Conservation (phyloP, 2,888 invertebrate species). For the Nezara viridula region DNA sequence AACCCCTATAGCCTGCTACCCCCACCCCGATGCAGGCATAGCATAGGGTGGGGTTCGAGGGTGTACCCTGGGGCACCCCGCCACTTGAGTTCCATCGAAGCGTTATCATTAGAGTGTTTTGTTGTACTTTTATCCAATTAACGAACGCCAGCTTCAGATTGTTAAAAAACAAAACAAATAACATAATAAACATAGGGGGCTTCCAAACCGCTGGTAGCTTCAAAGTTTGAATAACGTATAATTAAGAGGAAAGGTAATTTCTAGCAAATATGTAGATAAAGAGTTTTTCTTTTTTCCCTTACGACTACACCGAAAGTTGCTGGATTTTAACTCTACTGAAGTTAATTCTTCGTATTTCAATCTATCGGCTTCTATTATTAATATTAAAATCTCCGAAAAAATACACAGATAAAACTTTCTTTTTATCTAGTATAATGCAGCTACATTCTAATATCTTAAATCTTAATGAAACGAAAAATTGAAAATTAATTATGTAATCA, state of each 20-base stretch:
- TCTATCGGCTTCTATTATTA: too few relatives aligned
- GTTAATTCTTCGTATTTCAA: too few relatives aligned
- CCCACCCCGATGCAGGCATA: not conserved
- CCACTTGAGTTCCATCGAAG: not conserved
- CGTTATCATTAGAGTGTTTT: conserved; percentile 13
- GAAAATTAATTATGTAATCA: too few relatives aligned
- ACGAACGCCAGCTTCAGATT: not conserved
- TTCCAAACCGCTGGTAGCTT: not conserved
- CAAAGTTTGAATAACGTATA: not conserved
- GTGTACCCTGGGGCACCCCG: conserved; percentile 34
- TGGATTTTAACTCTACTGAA: too few relatives aligned
- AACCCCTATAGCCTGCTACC: conserved; percentile 47
- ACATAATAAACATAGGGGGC: not conserved
- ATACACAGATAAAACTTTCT: too few relatives aligned
- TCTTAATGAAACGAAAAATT: too few relatives aligned
- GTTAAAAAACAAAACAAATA: conserved; percentile 30
- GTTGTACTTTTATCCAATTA: conserved; percentile 45
- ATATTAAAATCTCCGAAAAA: too few relatives aligned
- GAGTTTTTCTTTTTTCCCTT: too few relatives aligned
- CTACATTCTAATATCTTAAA: too few relatives aligned
- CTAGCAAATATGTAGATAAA: too few relatives aligned
- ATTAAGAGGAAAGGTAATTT: not conserved
- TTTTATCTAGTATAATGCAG: too few relatives aligned
- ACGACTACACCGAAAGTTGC: too few relatives aligned
- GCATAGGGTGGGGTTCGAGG: conserved; percentile 1